Evolutionary conservation across 2,797 vertebrate species (phyloP), one percentile per base, ranked within the genome.

Genomic region (Chiloscyllium punctatum): DNA sequence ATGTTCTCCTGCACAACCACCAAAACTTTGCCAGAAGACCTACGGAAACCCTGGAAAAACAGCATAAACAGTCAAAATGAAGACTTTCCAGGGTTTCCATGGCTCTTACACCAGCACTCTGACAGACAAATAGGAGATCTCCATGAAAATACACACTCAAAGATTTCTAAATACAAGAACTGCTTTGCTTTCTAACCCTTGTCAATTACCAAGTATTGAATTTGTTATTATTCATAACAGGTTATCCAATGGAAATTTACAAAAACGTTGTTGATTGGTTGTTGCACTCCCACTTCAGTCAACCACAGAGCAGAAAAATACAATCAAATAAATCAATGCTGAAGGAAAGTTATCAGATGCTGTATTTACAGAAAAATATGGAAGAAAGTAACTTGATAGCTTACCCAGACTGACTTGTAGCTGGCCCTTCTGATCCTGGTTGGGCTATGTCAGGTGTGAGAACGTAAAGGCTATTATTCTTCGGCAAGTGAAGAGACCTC

Each of bases 381-480:
- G 16, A 90, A n/a, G 15, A 33, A 72, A 95, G 57, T 3, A n/a
- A 53, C 27, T 18, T 51, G 27, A 74, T 48, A 96, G 84, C 97
- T 98, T 98, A 99, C 99, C 99, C 98, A 98, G 98, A 98, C 97
- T 99, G 98, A 97, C 98, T 98, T 97, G 98, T 98, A 96, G 98
- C 98, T 97, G 99, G 94, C 74, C 71, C 94, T n/a, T 72, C 94
- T 95, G 71, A 77, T 74, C 94, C 98, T 97, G 98, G 97, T 94
- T 98, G 98, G 96, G 98, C 98, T 96, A 99, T 98, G 96, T 99
- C 99, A 96, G 99, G 99, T 90, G 99, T 99, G 97, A 99, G 98
- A 96, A 99, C 98, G 97, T 99, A 99, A 96, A 99, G 98, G 98
- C 98, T 99, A 98, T 99, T 99, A 98, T 99, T 99, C 98, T 99